Evolutionary conservation across 2,797 vertebrate species (phyloP).

Genomic region (Uromys caudimaculatus): DNA sequence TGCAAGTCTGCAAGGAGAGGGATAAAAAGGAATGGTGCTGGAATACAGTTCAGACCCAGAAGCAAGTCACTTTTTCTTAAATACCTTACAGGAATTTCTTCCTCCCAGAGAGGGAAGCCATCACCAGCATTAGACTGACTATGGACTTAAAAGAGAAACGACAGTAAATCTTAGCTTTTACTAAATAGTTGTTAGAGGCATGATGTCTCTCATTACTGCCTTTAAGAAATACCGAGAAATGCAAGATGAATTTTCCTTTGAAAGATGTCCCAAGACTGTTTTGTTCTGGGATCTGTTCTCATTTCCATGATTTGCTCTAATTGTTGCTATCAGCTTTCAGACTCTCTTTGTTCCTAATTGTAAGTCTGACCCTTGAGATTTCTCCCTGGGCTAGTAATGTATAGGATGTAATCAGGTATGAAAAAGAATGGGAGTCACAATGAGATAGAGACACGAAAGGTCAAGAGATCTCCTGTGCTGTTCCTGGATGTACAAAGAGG

Average conservation of each 20-base stretch:
- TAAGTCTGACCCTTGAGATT: background rate
- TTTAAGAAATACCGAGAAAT: constrained; percentile 30
- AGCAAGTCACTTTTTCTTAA: background rate
- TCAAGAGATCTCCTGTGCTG: background rate
- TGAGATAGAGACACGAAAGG: background rate
- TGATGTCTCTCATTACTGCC: background rate
- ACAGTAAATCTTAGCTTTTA: background rate
- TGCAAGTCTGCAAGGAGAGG: background rate
- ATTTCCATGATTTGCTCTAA: background rate
- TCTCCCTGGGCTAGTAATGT: background rate
- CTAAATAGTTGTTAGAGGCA: background rate
- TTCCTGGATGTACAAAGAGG: background rate
- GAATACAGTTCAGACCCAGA: background rate
- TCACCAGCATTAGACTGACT: background rate
- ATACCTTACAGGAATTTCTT: background rate
- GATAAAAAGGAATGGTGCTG: background rate
- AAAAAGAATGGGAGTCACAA: background rate
- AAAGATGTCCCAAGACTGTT: background rate
- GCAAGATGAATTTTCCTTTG: background rate
- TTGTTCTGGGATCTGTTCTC: background rate
- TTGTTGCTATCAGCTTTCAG: background rate
- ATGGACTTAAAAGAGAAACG: background rate
- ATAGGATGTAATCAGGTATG: background rate
- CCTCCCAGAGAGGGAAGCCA: background rate
- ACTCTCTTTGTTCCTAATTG: background rate